These are phyloP conservation scores for Catharus ustulatus DNA, from an alignment of 2,797 vertebrate genomes.

Conservation along the genomic window DNA sequence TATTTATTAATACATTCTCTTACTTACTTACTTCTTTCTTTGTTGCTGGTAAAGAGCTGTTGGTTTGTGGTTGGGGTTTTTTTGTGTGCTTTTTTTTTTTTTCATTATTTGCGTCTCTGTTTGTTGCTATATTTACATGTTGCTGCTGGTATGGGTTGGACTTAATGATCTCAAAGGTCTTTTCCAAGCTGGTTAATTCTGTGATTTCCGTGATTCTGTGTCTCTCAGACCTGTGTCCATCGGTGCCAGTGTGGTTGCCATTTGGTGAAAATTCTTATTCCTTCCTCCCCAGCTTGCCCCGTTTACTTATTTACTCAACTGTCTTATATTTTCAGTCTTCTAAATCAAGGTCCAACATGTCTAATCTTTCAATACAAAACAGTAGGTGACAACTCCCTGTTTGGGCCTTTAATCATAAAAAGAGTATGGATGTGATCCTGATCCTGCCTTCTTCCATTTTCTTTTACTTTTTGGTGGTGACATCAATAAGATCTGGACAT, in stretches of 20 bases:
- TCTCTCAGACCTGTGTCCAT: not conserved
- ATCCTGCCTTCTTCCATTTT: not conserved
- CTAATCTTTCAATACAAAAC: not conserved
- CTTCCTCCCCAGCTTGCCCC: not conserved
- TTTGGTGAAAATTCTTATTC: not conserved
- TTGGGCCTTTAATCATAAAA: not conserved
- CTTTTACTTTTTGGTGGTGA: not conserved
- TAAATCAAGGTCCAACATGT: not conserved
- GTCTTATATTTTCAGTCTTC: not conserved
- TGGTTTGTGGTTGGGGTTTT: not conserved
- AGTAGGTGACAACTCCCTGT: not conserved
- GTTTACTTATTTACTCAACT: not conserved
- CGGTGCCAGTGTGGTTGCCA: not conserved
- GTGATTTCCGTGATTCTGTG: fast-evolving
- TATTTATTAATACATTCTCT: not conserved
- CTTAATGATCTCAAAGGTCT: not conserved
- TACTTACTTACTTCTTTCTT: not conserved
- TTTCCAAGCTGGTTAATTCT: not conserved
- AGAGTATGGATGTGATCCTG: not conserved
- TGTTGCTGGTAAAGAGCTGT: not conserved
- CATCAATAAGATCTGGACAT: not conserved
- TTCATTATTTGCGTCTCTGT: not conserved
- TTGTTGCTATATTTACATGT: not conserved
- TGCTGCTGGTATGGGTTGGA: not conserved
- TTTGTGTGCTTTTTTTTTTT: too few relatives aligned